These are phyloP conservation scores for Hoplodrina ambigua DNA, from an alignment of 2,888 invertebrate genomes.

Conservation along the genomic window DNA sequence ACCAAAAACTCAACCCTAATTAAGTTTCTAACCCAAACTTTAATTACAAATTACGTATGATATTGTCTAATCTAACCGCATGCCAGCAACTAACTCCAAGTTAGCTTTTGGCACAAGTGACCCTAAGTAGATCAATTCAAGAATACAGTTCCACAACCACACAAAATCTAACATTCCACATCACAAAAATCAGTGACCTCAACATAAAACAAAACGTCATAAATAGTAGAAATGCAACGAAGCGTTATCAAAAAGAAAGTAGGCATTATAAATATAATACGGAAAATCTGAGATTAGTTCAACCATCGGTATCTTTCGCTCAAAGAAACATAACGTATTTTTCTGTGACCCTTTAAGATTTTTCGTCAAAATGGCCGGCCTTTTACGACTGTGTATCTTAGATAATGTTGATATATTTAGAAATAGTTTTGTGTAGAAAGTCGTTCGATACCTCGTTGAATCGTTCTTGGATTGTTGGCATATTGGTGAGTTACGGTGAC, in stretches of 20 bases:
- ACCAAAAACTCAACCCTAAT: too few species aligned
- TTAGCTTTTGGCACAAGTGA: too few species aligned
- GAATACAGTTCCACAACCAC: conserved; percentile 1
- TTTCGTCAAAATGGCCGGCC: conserved; percentile 48
- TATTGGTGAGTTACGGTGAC: conserved; percentile 23
- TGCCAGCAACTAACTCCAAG: too few species aligned
- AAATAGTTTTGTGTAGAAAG: conserved; percentile 68
- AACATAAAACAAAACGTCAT: background rate
- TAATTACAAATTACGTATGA: too few species aligned
- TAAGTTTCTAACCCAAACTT: too few species aligned
- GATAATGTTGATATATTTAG: conserved; percentile 56
- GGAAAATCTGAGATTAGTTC: conserved; percentile 26
- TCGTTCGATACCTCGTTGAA: conserved; percentile 57
- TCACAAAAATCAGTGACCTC: background rate
- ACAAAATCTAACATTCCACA: background rate
- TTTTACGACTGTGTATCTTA: conserved; percentile 50
- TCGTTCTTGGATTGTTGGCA: conserved; percentile 34
- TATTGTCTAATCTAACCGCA: too few species aligned
- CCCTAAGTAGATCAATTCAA: too few species aligned
- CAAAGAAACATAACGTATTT: conserved; percentile 37
- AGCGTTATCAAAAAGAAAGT: conserved; percentile 22
- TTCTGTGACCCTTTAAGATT: conserved; percentile 42
- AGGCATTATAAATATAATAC: conserved; percentile 6
- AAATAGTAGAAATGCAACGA: conserved; percentile 5
- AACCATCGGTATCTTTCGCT: conserved; percentile 38